Evolutionary conservation across 2,888 invertebrate genomes (phyloP).

Genomic region (Schizotus pectinicornis): DNA sequence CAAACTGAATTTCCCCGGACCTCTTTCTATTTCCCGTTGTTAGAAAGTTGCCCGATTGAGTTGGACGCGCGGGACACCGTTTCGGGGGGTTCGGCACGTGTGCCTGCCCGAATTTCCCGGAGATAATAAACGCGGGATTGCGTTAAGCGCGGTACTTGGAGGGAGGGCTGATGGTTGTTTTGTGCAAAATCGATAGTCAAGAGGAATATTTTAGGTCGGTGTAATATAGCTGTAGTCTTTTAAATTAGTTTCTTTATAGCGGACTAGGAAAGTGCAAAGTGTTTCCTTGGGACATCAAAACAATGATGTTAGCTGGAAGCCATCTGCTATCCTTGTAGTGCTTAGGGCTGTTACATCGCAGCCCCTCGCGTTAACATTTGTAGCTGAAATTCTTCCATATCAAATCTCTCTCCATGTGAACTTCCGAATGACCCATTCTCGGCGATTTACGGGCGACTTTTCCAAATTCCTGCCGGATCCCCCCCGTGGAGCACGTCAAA

Average conservation of each 20-base stretch:
- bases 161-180: background rate
- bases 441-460: background rate
- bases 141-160: no score
- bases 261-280: slow-evolving; percentile 44
- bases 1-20: no score
- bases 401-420: background rate
- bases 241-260: slow-evolving; percentile 29
- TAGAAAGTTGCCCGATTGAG: no score
- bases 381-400: slow-evolving; percentile 6
- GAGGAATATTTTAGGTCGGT: slow-evolving; percentile 8
- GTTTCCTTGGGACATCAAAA: slow-evolving; percentile 49
- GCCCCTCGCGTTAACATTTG: slow-evolving; percentile 11
- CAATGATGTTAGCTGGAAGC: slow-evolving; percentile 48
- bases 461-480: no score
- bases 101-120: no score
- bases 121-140: no score
- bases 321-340: slow-evolving; percentile 48
- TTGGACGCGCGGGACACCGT: no score
- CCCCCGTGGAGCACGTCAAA: no score
- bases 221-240: slow-evolving; percentile 23
- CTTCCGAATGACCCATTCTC: background rate
- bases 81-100: no score
- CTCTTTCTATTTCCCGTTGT: no score
- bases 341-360: slow-evolving; percentile 31
- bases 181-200: background rate